These are phyloP conservation scores for Euglossa dilemma DNA, from an alignment of 1,140 invertebrate genomes.

Conservation along the genomic window DNA sequence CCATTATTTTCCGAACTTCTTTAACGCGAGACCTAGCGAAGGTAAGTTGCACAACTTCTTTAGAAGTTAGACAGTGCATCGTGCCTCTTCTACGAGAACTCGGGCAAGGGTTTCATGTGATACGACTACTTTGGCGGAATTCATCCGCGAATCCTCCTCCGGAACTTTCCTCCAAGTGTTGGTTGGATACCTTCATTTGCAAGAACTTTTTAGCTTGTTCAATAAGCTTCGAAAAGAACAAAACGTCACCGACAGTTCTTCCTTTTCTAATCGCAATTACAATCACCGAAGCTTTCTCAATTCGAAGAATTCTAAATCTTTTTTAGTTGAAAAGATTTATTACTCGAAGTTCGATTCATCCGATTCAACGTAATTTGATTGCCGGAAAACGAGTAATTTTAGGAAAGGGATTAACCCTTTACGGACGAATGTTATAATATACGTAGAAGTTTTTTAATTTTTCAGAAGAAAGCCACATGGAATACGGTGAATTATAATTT, in stretches of 20 bases:
- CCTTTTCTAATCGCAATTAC: neutral
- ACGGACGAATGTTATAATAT: no score
- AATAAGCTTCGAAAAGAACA: neutral
- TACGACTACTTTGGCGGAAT: conserved; percentile 21
- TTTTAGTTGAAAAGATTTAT: no score
- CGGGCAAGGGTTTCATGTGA: conserved; percentile 24
- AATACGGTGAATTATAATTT: no score
- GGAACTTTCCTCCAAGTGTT: neutral
- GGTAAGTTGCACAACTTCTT: conserved; percentile 30
- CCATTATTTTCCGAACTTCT: conserved; percentile 32
- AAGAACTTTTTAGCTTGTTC: neutral
- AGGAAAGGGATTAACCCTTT: no score
- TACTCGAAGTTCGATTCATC: no score
- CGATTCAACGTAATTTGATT: no score
- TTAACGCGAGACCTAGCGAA: neutral
- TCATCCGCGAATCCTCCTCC: conserved; percentile 4
- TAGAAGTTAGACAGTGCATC: conserved; percentile 25
- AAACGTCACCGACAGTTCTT: neutral
- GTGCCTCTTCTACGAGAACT: conserved; percentile 1
- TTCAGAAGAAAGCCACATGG: no score
- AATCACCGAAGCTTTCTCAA: no score
- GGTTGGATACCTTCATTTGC: neutral
- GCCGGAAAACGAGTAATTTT: no score
- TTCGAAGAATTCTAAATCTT: no score
- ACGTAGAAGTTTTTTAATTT: no score